Conservation (phyloP, 2,797 vertebrate species). For the Chelon labrosus region DNA sequence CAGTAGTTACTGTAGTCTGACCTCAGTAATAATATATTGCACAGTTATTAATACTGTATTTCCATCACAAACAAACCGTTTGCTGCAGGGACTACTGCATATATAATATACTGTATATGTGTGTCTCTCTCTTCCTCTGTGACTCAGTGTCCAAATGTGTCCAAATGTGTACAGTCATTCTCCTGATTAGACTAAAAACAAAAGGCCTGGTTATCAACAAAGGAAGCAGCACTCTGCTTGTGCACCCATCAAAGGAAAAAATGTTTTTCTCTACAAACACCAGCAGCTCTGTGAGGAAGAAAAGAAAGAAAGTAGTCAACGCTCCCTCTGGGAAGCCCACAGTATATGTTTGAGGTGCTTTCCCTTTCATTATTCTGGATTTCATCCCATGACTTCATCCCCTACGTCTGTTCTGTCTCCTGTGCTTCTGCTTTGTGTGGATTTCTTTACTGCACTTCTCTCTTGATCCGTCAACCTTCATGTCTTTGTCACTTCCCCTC, state of each 20-base stretch:
- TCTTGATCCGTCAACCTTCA: conserved; percentile 33
- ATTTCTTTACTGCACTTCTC: conserved; percentile 22
- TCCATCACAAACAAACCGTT: conserved; percentile 3
- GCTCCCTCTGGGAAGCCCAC: conserved; percentile 23
- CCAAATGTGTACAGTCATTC: conserved; percentile 39
- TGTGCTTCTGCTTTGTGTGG: conserved; percentile 24
- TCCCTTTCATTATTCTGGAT: conserved; percentile 29
- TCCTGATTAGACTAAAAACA: conserved; percentile 76
- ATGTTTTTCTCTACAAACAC: conserved; percentile 41
- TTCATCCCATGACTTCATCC: conserved; percentile 29
- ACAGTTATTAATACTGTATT: conserved; percentile 14
- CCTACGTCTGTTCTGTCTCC: conserved; percentile 24
- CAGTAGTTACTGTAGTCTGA: conserved; percentile 32
- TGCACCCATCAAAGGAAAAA: conserved; percentile 50
- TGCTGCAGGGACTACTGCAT: not conserved
- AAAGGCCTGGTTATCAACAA: conserved; percentile 66
- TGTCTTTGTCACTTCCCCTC: conserved; percentile 3
- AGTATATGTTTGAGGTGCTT: conserved; percentile 25
- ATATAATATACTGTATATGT: not conserved
- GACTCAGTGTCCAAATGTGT: not conserved
- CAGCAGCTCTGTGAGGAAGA: conserved; percentile 19
- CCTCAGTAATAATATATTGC: conserved; percentile 10
- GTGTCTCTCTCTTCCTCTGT: not conserved
- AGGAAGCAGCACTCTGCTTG: conserved; percentile 69
- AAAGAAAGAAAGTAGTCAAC: conserved; percentile 19